Percentiles rank a stretch among this genome's conserved stretches.
Conservation (phyloP, 2,888 invertebrate species). For the Acutogordius australiensis region DNA sequence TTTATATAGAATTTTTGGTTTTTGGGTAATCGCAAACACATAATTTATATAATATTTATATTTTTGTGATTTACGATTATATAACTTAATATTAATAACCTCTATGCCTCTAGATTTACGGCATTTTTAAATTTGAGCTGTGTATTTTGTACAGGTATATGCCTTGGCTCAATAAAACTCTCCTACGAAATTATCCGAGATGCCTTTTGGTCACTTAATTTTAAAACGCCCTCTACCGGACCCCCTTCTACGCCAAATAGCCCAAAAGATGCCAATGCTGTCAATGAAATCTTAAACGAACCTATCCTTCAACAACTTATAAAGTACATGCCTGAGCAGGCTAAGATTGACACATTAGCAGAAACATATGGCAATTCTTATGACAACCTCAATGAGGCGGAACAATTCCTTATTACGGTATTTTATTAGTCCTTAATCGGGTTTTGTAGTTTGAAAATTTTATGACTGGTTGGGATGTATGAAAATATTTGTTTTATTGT, state of each 20-base stretch:
- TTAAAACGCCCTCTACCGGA: no score
- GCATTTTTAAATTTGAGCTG: no score
- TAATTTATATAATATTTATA: no score
- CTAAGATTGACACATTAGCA: conserved; percentile 52
- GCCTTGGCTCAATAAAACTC: conserved; percentile 29
- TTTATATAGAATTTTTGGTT: no score
- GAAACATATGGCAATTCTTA: conserved; percentile 38
- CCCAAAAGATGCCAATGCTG: conserved; percentile 47
- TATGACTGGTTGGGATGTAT: no score
- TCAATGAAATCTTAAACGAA: conserved; percentile 52
- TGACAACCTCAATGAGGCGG: conserved; percentile 40
- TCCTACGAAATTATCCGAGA: conserved; percentile 31
- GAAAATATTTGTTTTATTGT: no score
- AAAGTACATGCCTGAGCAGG: conserved; percentile 61
- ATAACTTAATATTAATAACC: no score
- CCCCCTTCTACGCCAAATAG: not conserved
- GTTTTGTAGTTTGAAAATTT: no score
- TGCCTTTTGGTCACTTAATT: conserved; percentile 31
- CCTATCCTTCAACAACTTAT: conserved; percentile 61
- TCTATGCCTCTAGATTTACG: no score
- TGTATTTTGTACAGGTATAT: conserved; percentile 24
- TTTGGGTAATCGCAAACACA: no score
- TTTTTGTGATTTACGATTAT: no score
- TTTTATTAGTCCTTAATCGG: no score
- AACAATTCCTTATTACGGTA: conserved; percentile 62